phyloP scores from a whole-genome alignment of 2,113 vertebrate species.

The Brachirus orientalis region DNA sequence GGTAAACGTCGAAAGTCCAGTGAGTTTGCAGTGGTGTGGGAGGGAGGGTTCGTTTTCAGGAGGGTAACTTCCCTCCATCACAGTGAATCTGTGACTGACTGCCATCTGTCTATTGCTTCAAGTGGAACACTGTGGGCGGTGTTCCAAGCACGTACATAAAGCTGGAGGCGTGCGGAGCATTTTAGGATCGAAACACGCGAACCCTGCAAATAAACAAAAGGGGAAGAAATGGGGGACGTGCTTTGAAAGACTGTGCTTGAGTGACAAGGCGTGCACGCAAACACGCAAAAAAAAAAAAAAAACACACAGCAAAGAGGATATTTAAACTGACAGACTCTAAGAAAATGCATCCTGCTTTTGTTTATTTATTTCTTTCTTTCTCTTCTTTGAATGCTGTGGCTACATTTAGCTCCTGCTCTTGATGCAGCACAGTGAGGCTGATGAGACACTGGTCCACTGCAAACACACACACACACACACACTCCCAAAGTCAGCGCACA shows the following conservation, averaged over 20 bases:
- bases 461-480: too few relatives aligned
- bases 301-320: neutral
- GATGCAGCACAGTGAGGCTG: constrained; percentile 30
- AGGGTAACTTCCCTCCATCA: constrained; percentile 73
- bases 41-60: constrained; percentile 68
- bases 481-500: constrained; percentile 47
- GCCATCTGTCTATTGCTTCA: constrained; percentile 76
- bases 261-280: constrained; percentile 1
- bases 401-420: constrained; percentile 33
- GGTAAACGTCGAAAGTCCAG: constrained; percentile 57
- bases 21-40: constrained; percentile 72
- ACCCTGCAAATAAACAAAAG: constrained; percentile 45
- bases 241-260: neutral
- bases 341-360: too few relatives aligned
- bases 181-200: constrained; percentile 52
- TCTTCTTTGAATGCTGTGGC: constrained; percentile 11
- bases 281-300: neutral
- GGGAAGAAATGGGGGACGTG: neutral
- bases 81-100: constrained; percentile 64
- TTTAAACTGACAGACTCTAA: neutral
- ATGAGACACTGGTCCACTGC: constrained; percentile 31
- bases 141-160: constrained; percentile 71
- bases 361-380: too few relatives aligned
- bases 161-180: constrained; percentile 45
- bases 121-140: constrained; percentile 77